These are phyloP conservation scores for Limenitis camilla DNA, from an alignment of 2,888 invertebrate species.

Conservation along the genomic window DNA sequence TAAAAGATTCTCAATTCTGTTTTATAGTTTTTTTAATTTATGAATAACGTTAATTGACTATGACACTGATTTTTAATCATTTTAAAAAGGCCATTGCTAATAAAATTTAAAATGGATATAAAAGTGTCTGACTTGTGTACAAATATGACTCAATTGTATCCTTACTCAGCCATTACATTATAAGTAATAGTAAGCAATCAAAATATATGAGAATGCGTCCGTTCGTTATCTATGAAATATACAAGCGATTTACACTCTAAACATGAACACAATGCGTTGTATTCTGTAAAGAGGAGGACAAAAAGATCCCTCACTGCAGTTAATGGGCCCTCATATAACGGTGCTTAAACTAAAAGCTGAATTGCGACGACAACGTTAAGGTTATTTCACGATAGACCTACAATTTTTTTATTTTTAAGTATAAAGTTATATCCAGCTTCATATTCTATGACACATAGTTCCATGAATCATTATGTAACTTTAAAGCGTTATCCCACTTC, in stretches of 20 bases:
- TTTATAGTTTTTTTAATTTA: too few relatives aligned
- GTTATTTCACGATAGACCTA: background rate
- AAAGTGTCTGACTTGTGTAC: too few relatives aligned
- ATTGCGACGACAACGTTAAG: conserved; percentile 30
- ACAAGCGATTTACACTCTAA: conserved; percentile 42
- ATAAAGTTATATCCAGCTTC: background rate
- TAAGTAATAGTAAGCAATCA: conserved; percentile 33
- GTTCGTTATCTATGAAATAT: conserved; percentile 30
- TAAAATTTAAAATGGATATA: too few relatives aligned
- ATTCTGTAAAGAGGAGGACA: conserved; percentile 41
- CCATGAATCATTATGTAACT: too few relatives aligned
- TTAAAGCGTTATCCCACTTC: too few relatives aligned
- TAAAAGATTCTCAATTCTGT: too few relatives aligned
- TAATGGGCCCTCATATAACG: conserved; percentile 44
- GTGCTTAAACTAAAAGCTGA: conserved; percentile 43
- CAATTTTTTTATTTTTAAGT: background rate
- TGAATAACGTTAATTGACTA: too few relatives aligned
- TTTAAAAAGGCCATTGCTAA: too few relatives aligned
- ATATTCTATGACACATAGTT: too few relatives aligned
- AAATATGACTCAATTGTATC: too few relatives aligned
- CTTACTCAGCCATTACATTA: conserved; percentile 7
- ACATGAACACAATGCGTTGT: conserved; percentile 37
- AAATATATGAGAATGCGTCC: conserved; percentile 31
- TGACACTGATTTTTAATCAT: too few relatives aligned
- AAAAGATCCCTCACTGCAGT: conserved; percentile 42